Evolutionary conservation across 2,113 vertebrate genomes (phyloP), one percentile per base, ranked within the genome.

Genomic region (Atrichornis clamosus): DNA sequence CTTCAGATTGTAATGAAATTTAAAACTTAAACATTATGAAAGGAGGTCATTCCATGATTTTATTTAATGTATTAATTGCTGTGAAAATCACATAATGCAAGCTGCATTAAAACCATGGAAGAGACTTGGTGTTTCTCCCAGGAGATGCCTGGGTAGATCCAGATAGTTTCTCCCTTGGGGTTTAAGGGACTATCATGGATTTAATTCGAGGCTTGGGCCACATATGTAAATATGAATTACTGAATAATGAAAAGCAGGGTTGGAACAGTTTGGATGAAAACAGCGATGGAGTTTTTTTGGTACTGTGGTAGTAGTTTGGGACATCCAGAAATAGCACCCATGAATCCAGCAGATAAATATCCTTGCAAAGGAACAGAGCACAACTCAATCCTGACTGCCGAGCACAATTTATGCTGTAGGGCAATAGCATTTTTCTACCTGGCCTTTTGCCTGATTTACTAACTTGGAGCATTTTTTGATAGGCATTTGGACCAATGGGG

Each of bases 311-410:
- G 33, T 18, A 37, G 32, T 63, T 35, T 53, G 56, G 67, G n/a
- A 33, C 39, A 52, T 80, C 32, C 67, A 74, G 62, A 87, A 67
- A 24, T 46, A 21, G 4, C 0, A 0, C 32, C 30, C 2, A 0
- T 12, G 13, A 56, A 63, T 23, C 27, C 60, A 73, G 55, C 39
- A 59, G 41, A 39, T 37, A 56, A 84, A 84, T 78, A 39, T 39
- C 20, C 33, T 73, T 49, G 62, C 63, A 52, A 10, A 84, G 52
- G 72, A 78, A 6, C 23, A 22, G 55, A 49, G 22, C 24, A 27
- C 1, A 3, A 2, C 30, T 75, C 42, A 26, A 5, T 35, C 67
- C 32, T 13, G 22, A 19, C 58, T 41, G 60, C 63, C 49, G 18
- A 24, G 26, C 67, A 37, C 59, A 39, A 44, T 23, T 46, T 22